A percentile compares a stretch with the other conserved stretches of the same genome.
Conservation (phyloP, 1,140 invertebrate species). For the Zaprionus ghesquierei region DNA sequence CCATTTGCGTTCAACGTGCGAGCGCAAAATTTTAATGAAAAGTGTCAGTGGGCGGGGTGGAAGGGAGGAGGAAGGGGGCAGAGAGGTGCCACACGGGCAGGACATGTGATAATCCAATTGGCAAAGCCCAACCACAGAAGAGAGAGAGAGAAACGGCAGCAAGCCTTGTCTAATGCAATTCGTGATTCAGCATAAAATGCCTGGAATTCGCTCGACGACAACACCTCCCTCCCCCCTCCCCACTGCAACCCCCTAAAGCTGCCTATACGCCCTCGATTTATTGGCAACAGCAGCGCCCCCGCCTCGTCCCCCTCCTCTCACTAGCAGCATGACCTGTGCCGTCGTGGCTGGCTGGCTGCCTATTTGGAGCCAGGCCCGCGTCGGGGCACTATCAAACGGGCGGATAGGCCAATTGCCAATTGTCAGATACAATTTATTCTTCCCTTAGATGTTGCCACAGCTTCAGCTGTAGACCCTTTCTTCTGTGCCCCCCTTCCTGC, state of each 20-base stretch:
- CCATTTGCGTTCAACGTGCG: conserved; percentile 32
- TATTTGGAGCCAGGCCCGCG: conserved; percentile 36
- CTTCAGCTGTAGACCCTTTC: background rate
- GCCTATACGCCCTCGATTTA: conserved; percentile 55
- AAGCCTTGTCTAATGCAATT: conserved; percentile 71
- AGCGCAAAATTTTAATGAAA: conserved; percentile 70
- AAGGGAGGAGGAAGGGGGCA: background rate
- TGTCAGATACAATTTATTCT: conserved; percentile 81
- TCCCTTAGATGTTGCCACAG: conserved; percentile 59
- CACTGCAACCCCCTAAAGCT: background rate
- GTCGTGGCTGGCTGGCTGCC: conserved; percentile 32
- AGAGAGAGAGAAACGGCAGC: conserved; percentile 18
- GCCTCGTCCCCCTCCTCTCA: background rate
- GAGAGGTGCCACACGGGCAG: background rate
- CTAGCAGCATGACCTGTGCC: background rate
- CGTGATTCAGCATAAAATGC: conserved; percentile 79
- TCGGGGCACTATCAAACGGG: conserved; percentile 74
- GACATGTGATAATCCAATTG: conserved; percentile 74
- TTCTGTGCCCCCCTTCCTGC: too few species aligned
- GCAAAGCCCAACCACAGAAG: conserved; percentile 32
- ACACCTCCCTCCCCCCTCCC: conserved; percentile 12
- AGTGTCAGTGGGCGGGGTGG: conserved; percentile 40
- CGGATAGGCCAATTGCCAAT: conserved; percentile 81
- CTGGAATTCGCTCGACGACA: conserved; percentile 12
- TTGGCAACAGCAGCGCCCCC: conserved; percentile 36